Evolutionary conservation across 1,140 invertebrate species (phyloP).

Genomic region (Anoplolepis gracilipes): DNA sequence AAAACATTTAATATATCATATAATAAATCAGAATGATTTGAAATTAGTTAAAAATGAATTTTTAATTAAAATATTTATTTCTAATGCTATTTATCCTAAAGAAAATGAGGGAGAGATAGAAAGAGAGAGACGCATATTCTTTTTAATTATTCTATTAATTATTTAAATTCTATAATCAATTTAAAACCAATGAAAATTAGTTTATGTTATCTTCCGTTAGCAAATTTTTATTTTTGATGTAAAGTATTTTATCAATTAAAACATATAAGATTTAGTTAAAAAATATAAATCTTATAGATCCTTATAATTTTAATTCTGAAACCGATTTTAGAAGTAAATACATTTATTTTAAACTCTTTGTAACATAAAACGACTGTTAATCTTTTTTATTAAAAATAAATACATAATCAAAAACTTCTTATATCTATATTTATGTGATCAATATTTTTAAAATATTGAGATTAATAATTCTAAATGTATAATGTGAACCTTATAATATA

Average conservation of each 20-base stretch:
- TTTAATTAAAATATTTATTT: background rate
- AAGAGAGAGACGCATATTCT: background rate
- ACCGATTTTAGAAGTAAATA: background rate
- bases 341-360: background rate
- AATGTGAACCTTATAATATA: background rate
- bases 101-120: too few species aligned
- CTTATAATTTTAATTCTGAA: background rate
- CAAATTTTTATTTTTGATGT: background rate
- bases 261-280: background rate
- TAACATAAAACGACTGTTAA: background rate
- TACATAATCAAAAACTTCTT: background rate
- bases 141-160: background rate
- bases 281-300: background rate
- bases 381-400: background rate
- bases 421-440: background rate
- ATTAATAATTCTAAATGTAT: background rate
- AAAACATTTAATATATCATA: background rate
- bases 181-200: background rate
- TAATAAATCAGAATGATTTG: background rate
- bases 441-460: background rate
- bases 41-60: background rate
- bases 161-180: background rate
- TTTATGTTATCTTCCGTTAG: background rate
- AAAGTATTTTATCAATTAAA: background rate
- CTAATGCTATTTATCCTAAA: background rate